A percentile compares a stretch with the other conserved stretches of the same genome.
Conservation (phyloP, 64 coral and sea anemone genomes). For the Catalaphyllia jardinei region DNA sequence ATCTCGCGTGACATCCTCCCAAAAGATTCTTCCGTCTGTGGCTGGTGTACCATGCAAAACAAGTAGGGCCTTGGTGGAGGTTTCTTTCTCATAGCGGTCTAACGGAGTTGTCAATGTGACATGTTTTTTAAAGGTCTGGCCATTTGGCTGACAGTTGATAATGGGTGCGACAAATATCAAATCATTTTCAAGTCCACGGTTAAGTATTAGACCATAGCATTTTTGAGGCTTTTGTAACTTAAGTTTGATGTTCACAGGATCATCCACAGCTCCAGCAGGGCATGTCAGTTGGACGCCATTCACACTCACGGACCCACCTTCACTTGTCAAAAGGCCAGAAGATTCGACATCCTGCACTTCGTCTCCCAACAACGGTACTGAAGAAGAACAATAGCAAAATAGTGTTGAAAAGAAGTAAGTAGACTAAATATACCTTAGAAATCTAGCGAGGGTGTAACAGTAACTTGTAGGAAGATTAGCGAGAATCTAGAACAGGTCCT, state of each 20-base stretch:
- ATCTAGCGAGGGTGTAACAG: no score
- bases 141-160: conserved; percentile 14
- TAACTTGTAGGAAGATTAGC: no score
- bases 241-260: not conserved
- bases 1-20: conserved; percentile 18
- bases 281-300: not conserved
- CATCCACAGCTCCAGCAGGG: conserved; percentile 1
- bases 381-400: no score
- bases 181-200: conserved; percentile 1
- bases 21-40: not conserved
- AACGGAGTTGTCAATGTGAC: not conserved
- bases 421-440: no score
- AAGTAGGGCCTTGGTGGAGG: not conserved
- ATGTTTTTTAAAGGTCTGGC: conserved; percentile 3
- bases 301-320: not conserved
- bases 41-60: conserved; percentile 3
- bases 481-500: no score
- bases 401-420: no score
- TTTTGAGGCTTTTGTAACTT: conserved; percentile 6
- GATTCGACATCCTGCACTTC: not conserved
- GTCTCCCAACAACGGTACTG: no score
- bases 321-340: not conserved
- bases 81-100: not conserved
- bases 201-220: conserved; percentile 3
- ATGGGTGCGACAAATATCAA: conserved; percentile 32